Percentiles rank a stretch among this genome's conserved stretches.
These are phyloP conservation scores for Epirrhoe tristata DNA, from an alignment of 2,888 invertebrate species.

Conservation along the genomic window DNA sequence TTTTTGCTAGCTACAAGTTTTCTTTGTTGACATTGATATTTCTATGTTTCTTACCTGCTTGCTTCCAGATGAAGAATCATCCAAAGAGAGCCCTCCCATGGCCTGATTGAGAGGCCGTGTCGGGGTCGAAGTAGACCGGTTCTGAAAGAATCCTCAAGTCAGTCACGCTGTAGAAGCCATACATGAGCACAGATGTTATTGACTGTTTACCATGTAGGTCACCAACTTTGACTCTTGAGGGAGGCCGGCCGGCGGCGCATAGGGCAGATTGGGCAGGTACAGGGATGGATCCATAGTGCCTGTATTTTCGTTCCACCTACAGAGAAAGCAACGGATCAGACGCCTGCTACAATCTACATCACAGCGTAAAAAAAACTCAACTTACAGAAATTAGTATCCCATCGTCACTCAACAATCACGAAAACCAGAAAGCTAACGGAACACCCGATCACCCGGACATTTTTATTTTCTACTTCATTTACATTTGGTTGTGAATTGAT, in stretches of 20 bases:
- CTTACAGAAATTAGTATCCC: slow-evolving; percentile 33
- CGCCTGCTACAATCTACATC: not conserved
- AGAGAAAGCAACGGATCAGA: not conserved
- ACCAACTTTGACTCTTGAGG: slow-evolving; percentile 94
- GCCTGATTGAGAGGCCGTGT: slow-evolving; percentile 65
- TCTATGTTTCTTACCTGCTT: slow-evolving; percentile 52
- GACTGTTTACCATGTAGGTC: slow-evolving; percentile 89
- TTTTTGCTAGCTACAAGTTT: too few relatives aligned
- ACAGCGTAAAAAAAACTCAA: not conserved
- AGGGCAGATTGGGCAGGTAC: slow-evolving; percentile 86
- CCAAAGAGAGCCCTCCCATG: slow-evolving; percentile 66
- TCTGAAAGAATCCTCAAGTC: slow-evolving; percentile 58
- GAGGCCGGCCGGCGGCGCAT: slow-evolving; percentile 89
- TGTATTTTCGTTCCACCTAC: slow-evolving; percentile 50
- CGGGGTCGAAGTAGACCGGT: slow-evolving; percentile 67
- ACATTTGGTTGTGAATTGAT: slow-evolving; percentile 9
- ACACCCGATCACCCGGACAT: slow-evolving; percentile 25
- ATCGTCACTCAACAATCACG: slow-evolving; percentile 20
- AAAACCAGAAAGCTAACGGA: slow-evolving; percentile 17
- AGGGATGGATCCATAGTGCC: slow-evolving; percentile 90
- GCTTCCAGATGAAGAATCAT: slow-evolving; percentile 63
- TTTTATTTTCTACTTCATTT: slow-evolving; percentile 21
- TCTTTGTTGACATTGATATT: not conserved
- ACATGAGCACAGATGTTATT: not conserved
- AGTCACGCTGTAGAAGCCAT: not conserved